Base-by-base conservation (phyloP, 2,888 invertebrate genomes). In the Mylabris sibirica region DNA sequence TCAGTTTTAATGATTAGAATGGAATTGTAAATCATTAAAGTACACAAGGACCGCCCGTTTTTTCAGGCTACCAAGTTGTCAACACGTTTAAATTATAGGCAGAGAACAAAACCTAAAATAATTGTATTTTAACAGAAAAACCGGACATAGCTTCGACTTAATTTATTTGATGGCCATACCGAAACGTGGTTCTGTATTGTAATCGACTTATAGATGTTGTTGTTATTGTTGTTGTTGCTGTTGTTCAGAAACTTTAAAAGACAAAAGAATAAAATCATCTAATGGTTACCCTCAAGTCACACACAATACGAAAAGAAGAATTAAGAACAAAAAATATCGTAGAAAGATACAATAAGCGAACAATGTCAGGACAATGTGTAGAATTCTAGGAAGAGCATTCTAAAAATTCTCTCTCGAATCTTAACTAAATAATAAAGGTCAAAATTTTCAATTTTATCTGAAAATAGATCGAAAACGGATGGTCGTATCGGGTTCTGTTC, bases 201-300 rank as follows among this genome's bases (percentile, higher is more conserved):
- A 76, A 77, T 77, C 74, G 77, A 74, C 76, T 74, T 73, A 75
- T 74, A 73, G 72, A 70, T 72, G 72, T 70, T 72, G 70, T 71
- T 68, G 67, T 59, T 63, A 49, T 49, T 53, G 53, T 53, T 53
- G 41, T 41, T 68, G 68, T 59, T 63, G 61, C 9, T 63, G 63
- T 49, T 53, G 53, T 53, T 53, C 53, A 11, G 14, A 53, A 53
- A 53, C 5, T 24, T 53, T 53, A 20, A 53, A 53, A 53, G 53
- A 53, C 53, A 53, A 53, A 53, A 53, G 53, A 53, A 53, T 53
- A 53, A 53, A 53, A 53, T 53, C 49, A 49, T 49, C 53, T 53
- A 53, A 53, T 53, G 53, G 53, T 53, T 24, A 53, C 53, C 53
- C 53, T 53, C 53, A 53, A 53, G 20, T 24, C 24, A 4, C 24